Evolutionary conservation across 2,797 vertebrate genomes (phyloP).

Genomic region (Champsocephalus gunnari): DNA sequence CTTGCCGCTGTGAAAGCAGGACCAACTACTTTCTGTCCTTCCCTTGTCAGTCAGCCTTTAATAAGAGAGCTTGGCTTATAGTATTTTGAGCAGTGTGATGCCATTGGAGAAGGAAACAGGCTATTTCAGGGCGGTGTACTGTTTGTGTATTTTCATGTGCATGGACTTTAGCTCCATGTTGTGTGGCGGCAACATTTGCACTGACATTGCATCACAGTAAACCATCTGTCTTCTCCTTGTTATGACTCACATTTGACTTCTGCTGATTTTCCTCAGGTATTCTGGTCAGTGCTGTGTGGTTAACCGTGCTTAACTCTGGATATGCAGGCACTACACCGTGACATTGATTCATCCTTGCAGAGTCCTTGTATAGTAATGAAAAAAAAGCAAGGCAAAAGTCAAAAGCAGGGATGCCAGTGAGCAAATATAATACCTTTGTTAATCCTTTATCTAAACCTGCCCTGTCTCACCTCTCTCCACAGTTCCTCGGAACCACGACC

Average conservation of each 20-base stretch:
- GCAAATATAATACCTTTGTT: conserved; percentile 55
- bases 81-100: conserved; percentile 66
- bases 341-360: conserved; percentile 55
- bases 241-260: conserved; percentile 44
- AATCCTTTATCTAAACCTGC: conserved; percentile 66
- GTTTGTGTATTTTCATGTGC: neutral
- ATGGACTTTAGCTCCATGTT: conserved; percentile 18
- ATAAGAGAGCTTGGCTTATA: conserved; percentile 44
- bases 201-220: conserved; percentile 54
- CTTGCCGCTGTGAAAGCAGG: neutral
- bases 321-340: conserved; percentile 45
- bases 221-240: conserved; percentile 13
- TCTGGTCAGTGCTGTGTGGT: neutral
- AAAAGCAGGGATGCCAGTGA: conserved; percentile 30
- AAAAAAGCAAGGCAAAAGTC: conserved; percentile 44
- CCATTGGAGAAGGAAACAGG: conserved; percentile 42
- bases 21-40: conserved; percentile 21
- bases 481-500: conserved; percentile 93
- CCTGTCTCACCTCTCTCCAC: conserved; percentile 44
- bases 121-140: conserved; percentile 58
- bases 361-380: conserved; percentile 44
- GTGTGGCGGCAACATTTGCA: conserved; percentile 38
- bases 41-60: conserved; percentile 64
- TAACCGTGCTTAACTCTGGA: conserved; percentile 9
- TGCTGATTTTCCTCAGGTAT: conserved; percentile 28